Evolutionary conservation across 2,888 invertebrate species (phyloP), one percentile per base, ranked within the genome.

Genomic region (Hedychridium roseum): DNA sequence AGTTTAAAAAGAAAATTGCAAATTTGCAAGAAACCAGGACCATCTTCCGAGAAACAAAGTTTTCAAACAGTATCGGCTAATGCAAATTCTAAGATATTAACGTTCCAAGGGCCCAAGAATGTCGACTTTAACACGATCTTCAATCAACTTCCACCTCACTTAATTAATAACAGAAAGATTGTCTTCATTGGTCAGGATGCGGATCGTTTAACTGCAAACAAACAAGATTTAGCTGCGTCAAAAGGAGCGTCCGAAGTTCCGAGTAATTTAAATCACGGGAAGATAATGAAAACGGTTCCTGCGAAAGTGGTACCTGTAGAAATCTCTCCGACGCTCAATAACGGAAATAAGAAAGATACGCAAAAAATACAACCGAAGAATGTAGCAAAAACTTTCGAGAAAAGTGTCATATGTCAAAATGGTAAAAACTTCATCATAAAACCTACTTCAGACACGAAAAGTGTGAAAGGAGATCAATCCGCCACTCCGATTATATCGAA

Each of bases 101-200:
- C 65, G 7, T 48, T 74, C 11, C 67, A 70, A 14, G 63, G 57
- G 28, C 41, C 64, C 0, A 66, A 66, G 18, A 61, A 52, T n/a
- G 40, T 67, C 3, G 59, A 64, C 48, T 44, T 74, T 23, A 59
- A 57, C 9, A 52, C 66, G 3, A 58, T 74, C 30, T 68, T 74
- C 16, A 60, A 56, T 32, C 65, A 70, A 32, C n/a, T 73, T 28
- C 62, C 74, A 2, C 54, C 64, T 15, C 61, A 66, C 6, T 51
- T 66, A 1, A 50, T 60, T 4, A 60, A 53, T 11, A 63, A 60
- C 7, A 70, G 71, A 18, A 69, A 70, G 43, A 60, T 74, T 5
- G 48, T 73, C 15, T 60, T 73, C 26, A 51, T 73, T 2, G 64
- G 57, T 4, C 63, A 68, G 12, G 54, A 66, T 34, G 26, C 63